Conservation (phyloP, 2,797 vertebrate species). For the Petrocephalus schoutedeni region DNA sequence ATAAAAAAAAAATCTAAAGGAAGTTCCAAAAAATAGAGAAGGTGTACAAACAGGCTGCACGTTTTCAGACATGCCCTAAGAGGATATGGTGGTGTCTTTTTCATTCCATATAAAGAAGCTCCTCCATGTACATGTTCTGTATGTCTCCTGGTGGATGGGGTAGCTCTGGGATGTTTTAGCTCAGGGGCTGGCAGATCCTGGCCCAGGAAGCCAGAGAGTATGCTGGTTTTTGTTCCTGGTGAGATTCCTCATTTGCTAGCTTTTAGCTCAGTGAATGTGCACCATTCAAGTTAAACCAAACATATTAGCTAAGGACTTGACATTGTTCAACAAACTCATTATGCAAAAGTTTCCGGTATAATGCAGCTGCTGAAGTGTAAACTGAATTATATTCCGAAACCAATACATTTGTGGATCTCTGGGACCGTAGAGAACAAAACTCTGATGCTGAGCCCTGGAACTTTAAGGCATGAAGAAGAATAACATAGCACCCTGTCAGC, state of each 20-base stretch:
- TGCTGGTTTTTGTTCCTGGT: not conserved
- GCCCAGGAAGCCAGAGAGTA: not conserved
- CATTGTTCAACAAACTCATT: not conserved
- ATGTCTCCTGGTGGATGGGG: not conserved
- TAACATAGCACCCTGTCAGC: not conserved
- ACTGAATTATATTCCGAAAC: not conserved
- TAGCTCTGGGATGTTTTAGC: not conserved
- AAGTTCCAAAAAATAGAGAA: not conserved
- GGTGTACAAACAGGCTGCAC: not conserved
- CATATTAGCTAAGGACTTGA: not conserved
- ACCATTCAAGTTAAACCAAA: slow-evolving; percentile 1
- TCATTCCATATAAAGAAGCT: slow-evolving; percentile 15
- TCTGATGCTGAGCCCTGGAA: not conserved
- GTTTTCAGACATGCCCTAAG: not conserved
- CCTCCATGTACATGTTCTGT: not conserved
- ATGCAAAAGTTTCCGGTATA: not conserved
- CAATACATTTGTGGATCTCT: not conserved
- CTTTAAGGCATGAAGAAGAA: not conserved
- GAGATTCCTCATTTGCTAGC: not conserved
- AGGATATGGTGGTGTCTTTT: not conserved
- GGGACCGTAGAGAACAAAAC: not conserved
- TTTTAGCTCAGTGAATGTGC: not conserved
- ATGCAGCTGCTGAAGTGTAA: not conserved
- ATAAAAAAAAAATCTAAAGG: not conserved
- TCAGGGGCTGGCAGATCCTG: not conserved